A percentile compares a stretch with the other conserved stretches of the same genome.
These are phyloP conservation scores for Salvelinus fontinalis DNA, from an alignment of 2,113 vertebrate genomes.

Conservation along the genomic window DNA sequence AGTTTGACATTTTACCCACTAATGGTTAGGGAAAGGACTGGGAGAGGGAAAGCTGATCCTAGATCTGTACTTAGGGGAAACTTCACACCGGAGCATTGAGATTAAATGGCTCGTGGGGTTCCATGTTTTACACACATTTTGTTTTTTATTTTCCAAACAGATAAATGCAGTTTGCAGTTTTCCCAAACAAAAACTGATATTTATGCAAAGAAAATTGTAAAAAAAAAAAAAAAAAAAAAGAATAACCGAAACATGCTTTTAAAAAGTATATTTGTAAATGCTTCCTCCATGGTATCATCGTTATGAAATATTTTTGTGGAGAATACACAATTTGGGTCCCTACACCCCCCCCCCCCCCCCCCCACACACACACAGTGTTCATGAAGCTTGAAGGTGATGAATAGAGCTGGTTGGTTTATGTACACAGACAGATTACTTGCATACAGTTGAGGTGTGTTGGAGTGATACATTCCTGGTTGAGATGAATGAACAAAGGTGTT, in stretches of 20 bases:
- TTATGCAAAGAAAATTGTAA: not conserved
- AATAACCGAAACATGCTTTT: not conserved
- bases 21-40: no score
- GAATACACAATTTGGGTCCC: not conserved
- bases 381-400: not conserved
- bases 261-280: not conserved
- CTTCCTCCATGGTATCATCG: no score
- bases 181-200: constrained; percentile 10
- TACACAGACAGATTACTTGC: not conserved
- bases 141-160: constrained; percentile 5
- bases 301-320: not conserved
- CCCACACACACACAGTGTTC: not conserved
- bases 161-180: constrained; percentile 4
- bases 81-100: no score
- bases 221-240: not conserved
- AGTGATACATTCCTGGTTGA: no score
- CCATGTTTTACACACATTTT: constrained; percentile 1
- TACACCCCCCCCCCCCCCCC: not conserved
- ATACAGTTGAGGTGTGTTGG: no score
- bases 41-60: no score
- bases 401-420: not conserved
- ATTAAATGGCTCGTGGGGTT: not conserved
- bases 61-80: no score
- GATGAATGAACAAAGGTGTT: no score
- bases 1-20: no score